Evolutionary conservation across 2,113 vertebrate species (phyloP).

Genomic region (Syngnathus floridae): DNA sequence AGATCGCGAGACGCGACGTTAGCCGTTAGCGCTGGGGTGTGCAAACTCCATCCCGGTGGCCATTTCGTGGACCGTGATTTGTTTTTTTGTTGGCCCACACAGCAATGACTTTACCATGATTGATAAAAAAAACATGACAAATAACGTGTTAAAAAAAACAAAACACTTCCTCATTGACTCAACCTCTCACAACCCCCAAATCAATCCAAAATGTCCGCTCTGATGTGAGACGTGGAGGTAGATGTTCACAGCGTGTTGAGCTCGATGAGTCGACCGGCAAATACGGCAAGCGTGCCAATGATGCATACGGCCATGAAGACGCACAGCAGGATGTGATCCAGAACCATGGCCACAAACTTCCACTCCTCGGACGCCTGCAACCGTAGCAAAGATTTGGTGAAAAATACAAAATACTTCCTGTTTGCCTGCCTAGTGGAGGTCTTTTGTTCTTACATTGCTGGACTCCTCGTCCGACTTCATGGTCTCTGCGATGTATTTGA

Average conservation of each 20-base stretch:
- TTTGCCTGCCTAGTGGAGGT: background rate
- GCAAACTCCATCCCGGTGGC: background rate
- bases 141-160: background rate
- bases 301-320: constrained; percentile 95
- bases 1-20: constrained; percentile 8
- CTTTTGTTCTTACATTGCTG: constrained; percentile 77
- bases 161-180: background rate
- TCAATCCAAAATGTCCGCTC: background rate
- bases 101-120: background rate
- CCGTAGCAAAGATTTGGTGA: background rate
- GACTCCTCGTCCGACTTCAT: constrained; percentile 96
- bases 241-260: constrained; percentile 76
- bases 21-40: background rate
- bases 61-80: background rate
- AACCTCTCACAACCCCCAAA: background rate
- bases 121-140: background rate
- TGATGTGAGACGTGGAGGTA: background rate
- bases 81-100: background rate
- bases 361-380: constrained; percentile 90
- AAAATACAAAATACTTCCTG: too few relatives aligned
- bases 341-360: constrained; percentile 98
- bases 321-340: constrained; percentile 93
- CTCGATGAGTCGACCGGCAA: constrained; percentile 92
- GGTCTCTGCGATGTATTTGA: constrained; percentile 96
- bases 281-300: constrained; percentile 89